Conservation (phyloP, 2,888 invertebrate genomes). For the Drosophila anomalata region DNA sequence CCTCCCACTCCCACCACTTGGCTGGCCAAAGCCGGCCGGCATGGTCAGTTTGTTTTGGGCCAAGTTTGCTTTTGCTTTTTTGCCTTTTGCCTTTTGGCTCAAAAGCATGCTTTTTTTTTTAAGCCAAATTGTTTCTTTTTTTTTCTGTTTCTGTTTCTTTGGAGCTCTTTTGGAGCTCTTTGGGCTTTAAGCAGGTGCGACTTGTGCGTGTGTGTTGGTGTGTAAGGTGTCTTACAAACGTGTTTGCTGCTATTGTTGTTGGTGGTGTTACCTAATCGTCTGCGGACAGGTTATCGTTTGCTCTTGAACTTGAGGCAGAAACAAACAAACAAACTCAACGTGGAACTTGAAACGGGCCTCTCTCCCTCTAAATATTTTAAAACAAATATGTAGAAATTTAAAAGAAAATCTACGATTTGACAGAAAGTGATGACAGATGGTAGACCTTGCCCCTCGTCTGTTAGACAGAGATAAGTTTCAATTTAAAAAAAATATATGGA, state of each 20-base stretch:
- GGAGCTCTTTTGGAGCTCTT: conserved; percentile 4
- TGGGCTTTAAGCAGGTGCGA: conserved; percentile 72
- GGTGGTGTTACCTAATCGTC: conserved; percentile 68
- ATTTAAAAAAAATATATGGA: no score
- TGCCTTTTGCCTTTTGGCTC: conserved; percentile 28
- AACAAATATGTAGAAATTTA: not conserved
- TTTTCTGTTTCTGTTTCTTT: conserved; percentile 21
- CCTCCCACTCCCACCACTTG: not conserved
- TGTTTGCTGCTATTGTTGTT: conserved; percentile 58
- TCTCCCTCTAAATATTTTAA: not conserved
- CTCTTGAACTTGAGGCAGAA: conserved; percentile 78
- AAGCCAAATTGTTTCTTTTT: conserved; percentile 53
- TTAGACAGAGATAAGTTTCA: no score
- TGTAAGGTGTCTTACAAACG: conserved; percentile 51
- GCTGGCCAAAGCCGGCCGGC: conserved; percentile 67
- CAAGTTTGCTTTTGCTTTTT: conserved; percentile 36
- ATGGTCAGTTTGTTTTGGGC: conserved; percentile 61
- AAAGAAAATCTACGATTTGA: not conserved
- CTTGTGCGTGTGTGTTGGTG: conserved; percentile 35
- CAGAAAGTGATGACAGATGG: conserved; percentile 21
- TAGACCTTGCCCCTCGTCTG: not conserved
- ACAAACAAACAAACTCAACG: conserved; percentile 44
- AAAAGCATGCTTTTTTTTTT: conserved; percentile 52
- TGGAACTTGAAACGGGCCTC: conserved; percentile 26
- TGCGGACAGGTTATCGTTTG: conserved; percentile 72